Conservation (phyloP, 2,888 invertebrate species). For the Chelonus formosanus region DNA sequence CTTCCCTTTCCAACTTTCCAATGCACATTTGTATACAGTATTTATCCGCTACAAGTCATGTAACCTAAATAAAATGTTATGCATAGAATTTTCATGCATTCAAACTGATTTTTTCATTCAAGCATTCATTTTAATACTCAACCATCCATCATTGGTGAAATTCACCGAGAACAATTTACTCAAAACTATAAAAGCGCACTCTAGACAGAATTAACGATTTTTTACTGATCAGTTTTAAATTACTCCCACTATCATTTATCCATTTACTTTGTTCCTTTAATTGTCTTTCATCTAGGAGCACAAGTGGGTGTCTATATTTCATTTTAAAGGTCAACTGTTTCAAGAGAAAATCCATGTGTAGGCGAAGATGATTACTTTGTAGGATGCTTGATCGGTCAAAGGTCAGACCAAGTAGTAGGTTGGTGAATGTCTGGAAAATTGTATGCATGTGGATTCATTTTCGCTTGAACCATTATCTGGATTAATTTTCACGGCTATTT, state of each 20-base stretch:
- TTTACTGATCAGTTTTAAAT: background rate
- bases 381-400: conserved; percentile 12
- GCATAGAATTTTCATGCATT: no score
- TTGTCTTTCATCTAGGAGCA: background rate
- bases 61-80: no score
- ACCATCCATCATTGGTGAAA: no score
- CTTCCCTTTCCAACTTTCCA: background rate
- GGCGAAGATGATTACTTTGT: conserved; percentile 8
- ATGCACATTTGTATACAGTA: background rate
- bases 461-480: no score
- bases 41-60: no score
- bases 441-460: background rate
- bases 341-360: background rate
- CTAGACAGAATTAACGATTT: background rate
- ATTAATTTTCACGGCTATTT: background rate
- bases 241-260: background rate
- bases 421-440: conserved; percentile 8
- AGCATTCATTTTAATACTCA: no score
- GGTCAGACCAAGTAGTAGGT: conserved; percentile 15
- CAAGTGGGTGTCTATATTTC: background rate
- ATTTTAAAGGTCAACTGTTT: background rate
- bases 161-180: no score
- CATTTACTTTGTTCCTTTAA: no score
- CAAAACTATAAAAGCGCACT: background rate
- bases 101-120: no score